These are phyloP conservation scores for Microtus montanus DNA, from an alignment of 2,113 vertebrate species.

Conservation along the genomic window DNA sequence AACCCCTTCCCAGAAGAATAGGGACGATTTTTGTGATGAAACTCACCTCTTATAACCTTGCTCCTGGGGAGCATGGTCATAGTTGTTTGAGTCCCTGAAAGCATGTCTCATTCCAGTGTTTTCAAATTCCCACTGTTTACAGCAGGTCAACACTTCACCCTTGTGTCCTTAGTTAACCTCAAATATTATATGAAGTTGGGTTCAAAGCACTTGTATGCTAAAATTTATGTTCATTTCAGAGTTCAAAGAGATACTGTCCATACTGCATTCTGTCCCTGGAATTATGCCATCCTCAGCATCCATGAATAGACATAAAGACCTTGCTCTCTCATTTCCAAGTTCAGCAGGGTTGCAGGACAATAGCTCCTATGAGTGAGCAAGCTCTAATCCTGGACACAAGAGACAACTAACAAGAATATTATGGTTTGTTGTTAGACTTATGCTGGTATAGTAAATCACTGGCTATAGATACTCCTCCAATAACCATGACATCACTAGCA, in stretches of 20 bases:
- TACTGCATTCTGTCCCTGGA: background rate
- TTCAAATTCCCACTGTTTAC: no score
- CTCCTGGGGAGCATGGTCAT: background rate
- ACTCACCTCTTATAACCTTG: background rate
- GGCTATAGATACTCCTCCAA: background rate
- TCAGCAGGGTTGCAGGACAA: background rate
- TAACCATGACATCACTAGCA: background rate
- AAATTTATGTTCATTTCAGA: background rate
- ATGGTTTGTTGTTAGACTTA: background rate
- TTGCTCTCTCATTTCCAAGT: background rate
- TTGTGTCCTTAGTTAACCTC: background rate
- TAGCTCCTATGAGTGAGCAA: background rate
- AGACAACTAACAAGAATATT: background rate
- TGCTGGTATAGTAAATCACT: background rate
- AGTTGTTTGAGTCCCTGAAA: background rate
- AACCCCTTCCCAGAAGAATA: background rate
- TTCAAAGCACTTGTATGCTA: background rate
- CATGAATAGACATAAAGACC: background rate
- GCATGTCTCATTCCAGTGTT: background rate
- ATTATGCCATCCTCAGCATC: background rate
- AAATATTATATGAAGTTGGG: background rate
- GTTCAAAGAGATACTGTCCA: background rate
- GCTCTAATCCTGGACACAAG: background rate
- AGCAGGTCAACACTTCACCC: background rate
- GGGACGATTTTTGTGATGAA: background rate